A percentile compares a stretch with the other conserved stretches of the same genome.
Evolutionary conservation across 2,797 vertebrate species (phyloP).

Genomic region (Phaenicophaeus curvirostris): DNA sequence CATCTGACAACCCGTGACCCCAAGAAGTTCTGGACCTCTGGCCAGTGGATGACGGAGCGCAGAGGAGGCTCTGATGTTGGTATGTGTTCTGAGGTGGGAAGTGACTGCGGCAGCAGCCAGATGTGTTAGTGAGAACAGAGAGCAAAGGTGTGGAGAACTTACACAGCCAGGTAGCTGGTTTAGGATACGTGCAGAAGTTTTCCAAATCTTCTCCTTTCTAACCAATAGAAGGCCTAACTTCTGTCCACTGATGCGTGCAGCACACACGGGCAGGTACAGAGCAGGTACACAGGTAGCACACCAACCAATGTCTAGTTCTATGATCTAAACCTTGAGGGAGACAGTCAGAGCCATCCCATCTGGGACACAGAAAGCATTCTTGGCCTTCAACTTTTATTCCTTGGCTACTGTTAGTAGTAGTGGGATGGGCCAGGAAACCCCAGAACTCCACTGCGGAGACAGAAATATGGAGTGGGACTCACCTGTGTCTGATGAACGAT

Average conservation of each 20-base stretch:
- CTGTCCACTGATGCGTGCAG: neutral
- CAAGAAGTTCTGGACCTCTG: conserved; percentile 88
- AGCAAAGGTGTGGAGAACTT: neutral
- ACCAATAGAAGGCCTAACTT: neutral
- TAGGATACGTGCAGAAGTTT: neutral
- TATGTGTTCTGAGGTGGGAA: conserved; percentile 44
- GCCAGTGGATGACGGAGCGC: conserved; percentile 93
- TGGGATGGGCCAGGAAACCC: neutral
- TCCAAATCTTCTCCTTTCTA: neutral
- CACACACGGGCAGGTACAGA: neutral
- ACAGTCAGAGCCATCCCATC: neutral
- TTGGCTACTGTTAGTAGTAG: neutral
- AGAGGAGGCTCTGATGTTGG: conserved; percentile 90
- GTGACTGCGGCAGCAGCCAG: neutral
- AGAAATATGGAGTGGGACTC: neutral
- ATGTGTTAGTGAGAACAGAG: neutral
- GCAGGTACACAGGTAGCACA: neutral
- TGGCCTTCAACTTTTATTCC: neutral
- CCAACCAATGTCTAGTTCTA: neutral
- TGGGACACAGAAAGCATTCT: neutral
- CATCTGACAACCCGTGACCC: conserved; percentile 82
- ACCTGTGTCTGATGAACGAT: neutral
- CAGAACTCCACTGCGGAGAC: neutral
- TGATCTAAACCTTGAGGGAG: neutral
- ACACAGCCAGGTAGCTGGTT: neutral